Conservation (phyloP, 2,113 vertebrate species). For the Egretta garzetta region DNA sequence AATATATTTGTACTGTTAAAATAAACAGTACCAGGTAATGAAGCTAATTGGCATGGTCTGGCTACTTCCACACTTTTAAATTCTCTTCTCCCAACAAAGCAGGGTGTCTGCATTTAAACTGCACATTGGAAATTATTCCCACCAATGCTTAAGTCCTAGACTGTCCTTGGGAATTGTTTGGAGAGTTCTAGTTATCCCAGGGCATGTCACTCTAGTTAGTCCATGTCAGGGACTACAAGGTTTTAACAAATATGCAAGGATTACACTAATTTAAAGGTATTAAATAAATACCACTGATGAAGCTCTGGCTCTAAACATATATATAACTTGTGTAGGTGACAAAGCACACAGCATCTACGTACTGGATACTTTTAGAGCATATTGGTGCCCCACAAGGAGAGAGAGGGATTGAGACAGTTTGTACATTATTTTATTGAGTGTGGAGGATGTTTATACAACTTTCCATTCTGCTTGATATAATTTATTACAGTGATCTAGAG, state of each 20-base stretch:
- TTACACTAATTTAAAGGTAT: background rate
- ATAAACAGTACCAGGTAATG: background rate
- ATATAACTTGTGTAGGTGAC: background rate
- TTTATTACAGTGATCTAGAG: background rate
- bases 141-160: background rate
- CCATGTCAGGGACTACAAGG: background rate
- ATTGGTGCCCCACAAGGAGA: background rate
- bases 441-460: background rate
- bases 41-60: background rate
- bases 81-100: background rate
- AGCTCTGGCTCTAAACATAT: background rate
- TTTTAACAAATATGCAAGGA: background rate
- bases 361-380: background rate
- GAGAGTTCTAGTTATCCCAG: background rate
- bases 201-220: background rate
- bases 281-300: background rate
- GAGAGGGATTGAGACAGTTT: background rate
- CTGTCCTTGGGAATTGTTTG: background rate
- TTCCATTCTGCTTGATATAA: background rate
- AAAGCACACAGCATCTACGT: rapidly evolving
- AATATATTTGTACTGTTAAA: background rate
- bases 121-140: background rate
- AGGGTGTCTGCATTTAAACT: background rate
- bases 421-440: background rate
- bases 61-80: background rate